Evolutionary conservation across 2,888 invertebrate species (phyloP).

Genomic region (Smittia sp.): DNA sequence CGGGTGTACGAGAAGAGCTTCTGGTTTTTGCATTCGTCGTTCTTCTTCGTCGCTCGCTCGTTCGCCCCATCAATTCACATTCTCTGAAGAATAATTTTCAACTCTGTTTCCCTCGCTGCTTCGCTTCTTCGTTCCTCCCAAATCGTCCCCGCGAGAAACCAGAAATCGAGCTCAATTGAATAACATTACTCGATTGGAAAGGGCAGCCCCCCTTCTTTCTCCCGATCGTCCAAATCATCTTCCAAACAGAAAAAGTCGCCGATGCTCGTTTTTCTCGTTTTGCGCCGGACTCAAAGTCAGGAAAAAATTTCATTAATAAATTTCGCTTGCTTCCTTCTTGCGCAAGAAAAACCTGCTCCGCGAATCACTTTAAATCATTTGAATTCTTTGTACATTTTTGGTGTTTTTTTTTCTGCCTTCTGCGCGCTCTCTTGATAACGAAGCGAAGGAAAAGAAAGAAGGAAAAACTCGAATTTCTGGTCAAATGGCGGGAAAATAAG

Average conservation of each 20-base stretch:
- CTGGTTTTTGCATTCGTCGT: constrained; percentile 38
- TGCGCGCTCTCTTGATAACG: constrained; percentile 29
- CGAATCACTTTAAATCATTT: constrained; percentile 27
- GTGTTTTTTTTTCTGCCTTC: constrained; percentile 5
- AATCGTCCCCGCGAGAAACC: constrained; percentile 24
- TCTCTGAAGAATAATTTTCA: constrained; percentile 9
- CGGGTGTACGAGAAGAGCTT: constrained; percentile 22
- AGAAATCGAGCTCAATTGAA: constrained; percentile 12
- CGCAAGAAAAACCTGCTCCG: constrained; percentile 10
- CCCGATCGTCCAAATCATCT: neutral
- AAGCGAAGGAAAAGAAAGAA: constrained; percentile 10
- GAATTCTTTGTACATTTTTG: constrained; percentile 29
- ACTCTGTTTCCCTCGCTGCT: constrained; percentile 8
- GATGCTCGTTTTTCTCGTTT: constrained; percentile 18
- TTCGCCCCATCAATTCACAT: constrained; percentile 18
- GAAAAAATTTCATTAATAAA: constrained; percentile 32
- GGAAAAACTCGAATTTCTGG: constrained; percentile 41
- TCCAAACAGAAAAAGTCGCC: neutral
- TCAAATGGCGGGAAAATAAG: constrained; percentile 40
- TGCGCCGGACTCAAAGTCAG: neutral
- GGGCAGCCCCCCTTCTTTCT: neutral
- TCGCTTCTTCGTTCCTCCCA: constrained; percentile 15
- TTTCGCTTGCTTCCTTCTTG: constrained; percentile 7
- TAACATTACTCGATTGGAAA: constrained; percentile 23
- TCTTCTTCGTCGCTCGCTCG: neutral